These are phyloP conservation scores for Hylomyscus alleni DNA, from an alignment of 2,797 vertebrate genomes.

Conservation along the genomic window DNA sequence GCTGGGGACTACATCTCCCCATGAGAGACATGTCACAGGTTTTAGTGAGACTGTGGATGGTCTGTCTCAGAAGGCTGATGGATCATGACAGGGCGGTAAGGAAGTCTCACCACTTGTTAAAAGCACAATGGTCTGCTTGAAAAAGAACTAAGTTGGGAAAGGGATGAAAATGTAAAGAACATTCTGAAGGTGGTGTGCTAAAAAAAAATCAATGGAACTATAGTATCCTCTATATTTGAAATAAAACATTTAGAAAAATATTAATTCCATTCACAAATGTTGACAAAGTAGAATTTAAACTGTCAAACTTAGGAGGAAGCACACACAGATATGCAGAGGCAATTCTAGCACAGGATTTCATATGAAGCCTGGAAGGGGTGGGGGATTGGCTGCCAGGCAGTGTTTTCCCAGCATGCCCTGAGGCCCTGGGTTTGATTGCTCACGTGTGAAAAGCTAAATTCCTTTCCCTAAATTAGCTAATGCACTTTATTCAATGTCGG, in stretches of 20 bases:
- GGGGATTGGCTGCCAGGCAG: background rate
- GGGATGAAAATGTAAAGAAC: background rate
- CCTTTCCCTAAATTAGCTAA: conserved; percentile 14
- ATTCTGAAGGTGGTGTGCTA: background rate
- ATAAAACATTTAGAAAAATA: conserved; percentile 6
- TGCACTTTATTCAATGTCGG: conserved; percentile 22
- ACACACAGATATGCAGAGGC: background rate
- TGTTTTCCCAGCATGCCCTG: background rate
- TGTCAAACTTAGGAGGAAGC: background rate
- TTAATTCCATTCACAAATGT: background rate
- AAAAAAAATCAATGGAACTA: conserved; percentile 27
- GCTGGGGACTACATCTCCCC: background rate
- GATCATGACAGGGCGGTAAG: background rate
- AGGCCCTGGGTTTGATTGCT: background rate
- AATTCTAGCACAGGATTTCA: background rate
- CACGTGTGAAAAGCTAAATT: background rate
- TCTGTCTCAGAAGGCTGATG: background rate
- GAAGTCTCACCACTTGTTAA: background rate
- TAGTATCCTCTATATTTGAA: background rate
- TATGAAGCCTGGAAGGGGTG: background rate
- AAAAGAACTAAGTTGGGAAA: background rate
- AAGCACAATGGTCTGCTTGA: background rate
- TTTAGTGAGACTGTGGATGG: background rate
- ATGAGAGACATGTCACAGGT: background rate
- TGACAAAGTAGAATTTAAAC: background rate